Conservation (phyloP, 2,888 invertebrate species). For the Tillus elongatus region DNA sequence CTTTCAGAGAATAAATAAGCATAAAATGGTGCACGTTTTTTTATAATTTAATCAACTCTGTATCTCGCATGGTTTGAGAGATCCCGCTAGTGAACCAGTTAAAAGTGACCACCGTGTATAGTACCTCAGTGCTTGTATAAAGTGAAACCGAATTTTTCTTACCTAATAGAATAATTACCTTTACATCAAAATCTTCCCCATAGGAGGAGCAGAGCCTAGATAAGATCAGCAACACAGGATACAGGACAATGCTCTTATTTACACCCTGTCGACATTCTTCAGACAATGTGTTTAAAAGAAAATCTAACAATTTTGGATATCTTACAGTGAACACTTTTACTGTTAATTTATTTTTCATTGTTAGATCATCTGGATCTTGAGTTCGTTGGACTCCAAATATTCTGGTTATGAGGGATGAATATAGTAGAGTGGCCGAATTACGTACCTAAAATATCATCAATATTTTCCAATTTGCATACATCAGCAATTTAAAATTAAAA, state of each 20-base stretch:
- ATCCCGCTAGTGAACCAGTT: no score
- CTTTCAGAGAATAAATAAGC: no score
- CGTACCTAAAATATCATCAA: conserved; percentile 51
- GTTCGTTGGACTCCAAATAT: conserved; percentile 77
- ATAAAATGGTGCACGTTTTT: no score
- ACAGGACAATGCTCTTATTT: conserved; percentile 51
- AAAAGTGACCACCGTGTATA: no score
- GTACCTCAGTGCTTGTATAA: no score
- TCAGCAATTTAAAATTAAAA: no score
- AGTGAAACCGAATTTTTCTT: conserved; percentile 6
- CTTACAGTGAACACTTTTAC: conserved; percentile 72
- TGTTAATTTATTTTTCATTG: conserved; percentile 60
- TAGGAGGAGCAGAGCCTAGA: conserved; percentile 69
- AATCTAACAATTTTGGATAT: conserved; percentile 54
- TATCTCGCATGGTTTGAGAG: no score
- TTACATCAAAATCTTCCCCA: conserved; percentile 54
- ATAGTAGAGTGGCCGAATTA: conserved; percentile 78
- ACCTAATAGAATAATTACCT: conserved; percentile 41
- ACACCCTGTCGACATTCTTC: conserved; percentile 36
- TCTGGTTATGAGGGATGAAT: conserved; percentile 72
- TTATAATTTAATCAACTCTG: no score
- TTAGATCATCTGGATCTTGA: conserved; percentile 49
- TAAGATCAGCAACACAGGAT: conserved; percentile 68
- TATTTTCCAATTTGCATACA: no score
- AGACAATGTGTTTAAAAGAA: conserved; percentile 38